Evolutionary conservation across 2,113 vertebrate genomes (phyloP).

Genomic region (Perognathus longimembris): DNA sequence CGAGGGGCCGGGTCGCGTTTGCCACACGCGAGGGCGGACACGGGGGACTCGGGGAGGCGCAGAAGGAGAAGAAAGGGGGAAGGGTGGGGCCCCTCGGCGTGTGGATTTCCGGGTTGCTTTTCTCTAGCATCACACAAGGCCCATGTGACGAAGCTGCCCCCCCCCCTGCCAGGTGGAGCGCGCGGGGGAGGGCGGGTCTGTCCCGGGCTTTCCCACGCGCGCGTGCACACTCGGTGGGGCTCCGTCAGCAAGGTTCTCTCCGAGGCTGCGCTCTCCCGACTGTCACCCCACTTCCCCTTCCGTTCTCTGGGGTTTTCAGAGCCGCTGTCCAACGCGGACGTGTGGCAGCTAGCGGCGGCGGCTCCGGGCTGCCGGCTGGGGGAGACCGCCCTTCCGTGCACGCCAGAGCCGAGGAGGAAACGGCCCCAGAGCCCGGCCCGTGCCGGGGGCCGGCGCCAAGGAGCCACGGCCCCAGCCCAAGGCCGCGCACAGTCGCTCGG

Average conservation of each 20-base stretch:
- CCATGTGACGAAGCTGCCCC: no score
- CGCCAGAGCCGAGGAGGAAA: background rate
- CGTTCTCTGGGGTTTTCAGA: background rate
- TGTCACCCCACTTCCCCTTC: background rate
- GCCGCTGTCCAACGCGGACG: background rate
- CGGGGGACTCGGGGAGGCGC: rapidly evolving
- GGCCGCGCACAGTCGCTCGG: no score
- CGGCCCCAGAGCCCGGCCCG: no score
- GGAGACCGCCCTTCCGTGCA: no score
- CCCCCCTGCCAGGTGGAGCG: background rate
- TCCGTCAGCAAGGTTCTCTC: rapidly evolving
- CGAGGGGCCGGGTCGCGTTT: no score
- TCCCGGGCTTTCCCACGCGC: rapidly evolving
- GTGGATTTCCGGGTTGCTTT: rapidly evolving
- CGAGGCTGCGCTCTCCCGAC: background rate
- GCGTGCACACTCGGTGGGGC: no score
- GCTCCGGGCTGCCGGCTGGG: no score
- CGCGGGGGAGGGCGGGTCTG: rapidly evolving
- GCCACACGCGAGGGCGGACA: rapidly evolving
- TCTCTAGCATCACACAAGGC: background rate
- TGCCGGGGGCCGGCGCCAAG: background rate
- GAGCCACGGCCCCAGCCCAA: background rate
- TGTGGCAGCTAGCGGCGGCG: no score
- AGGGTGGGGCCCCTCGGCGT: rapidly evolving
- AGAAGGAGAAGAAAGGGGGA: rapidly evolving